phyloP scores from a whole-genome alignment of 2,888 invertebrate species.

The Torymus tubicola region DNA sequence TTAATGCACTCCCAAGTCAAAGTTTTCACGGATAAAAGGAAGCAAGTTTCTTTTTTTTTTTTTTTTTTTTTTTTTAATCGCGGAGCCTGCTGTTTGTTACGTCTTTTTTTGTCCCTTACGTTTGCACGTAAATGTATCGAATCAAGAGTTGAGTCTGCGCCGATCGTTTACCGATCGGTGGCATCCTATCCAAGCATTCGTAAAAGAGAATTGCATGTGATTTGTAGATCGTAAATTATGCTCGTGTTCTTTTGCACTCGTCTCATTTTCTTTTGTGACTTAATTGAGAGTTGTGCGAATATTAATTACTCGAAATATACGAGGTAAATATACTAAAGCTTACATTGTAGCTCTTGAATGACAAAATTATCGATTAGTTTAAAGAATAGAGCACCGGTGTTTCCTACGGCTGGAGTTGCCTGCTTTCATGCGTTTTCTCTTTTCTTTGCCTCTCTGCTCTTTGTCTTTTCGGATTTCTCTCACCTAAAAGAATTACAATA shows the following conservation, averaged over 20 bases:
- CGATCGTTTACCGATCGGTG: constrained; percentile 8
- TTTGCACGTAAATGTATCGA: constrained; percentile 38
- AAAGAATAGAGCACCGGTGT: constrained; percentile 73
- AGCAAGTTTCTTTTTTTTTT: constrained; percentile 21
- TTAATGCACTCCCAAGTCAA: constrained; percentile 50
- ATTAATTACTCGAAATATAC: constrained; percentile 66
- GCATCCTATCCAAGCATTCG: constrained; percentile 15
- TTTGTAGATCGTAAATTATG: constrained; percentile 64
- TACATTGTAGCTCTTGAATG: constrained; percentile 68
- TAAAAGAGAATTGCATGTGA: constrained; percentile 44
- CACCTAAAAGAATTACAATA: constrained; percentile 64
- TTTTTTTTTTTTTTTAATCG: constrained; percentile 1
- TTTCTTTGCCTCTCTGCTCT: constrained; percentile 86
- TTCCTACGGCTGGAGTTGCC: constrained; percentile 71
- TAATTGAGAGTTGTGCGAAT: constrained; percentile 68
- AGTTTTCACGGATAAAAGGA: constrained; percentile 25
- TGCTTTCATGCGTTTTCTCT: constrained; percentile 78
- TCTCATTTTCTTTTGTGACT: constrained; percentile 63
- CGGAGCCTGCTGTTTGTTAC: constrained; percentile 6
- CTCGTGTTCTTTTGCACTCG: constrained; percentile 56
- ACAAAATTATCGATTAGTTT: constrained; percentile 61
- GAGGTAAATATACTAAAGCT: constrained; percentile 71
- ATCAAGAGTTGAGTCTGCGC: constrained; percentile 30
- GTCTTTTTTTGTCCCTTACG: neutral
- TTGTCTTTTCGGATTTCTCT: constrained; percentile 97